Percentiles rank a stretch among this genome's conserved stretches.
Conservation (phyloP, 2,888 invertebrate genomes). For the Crocallis elinguaria region DNA sequence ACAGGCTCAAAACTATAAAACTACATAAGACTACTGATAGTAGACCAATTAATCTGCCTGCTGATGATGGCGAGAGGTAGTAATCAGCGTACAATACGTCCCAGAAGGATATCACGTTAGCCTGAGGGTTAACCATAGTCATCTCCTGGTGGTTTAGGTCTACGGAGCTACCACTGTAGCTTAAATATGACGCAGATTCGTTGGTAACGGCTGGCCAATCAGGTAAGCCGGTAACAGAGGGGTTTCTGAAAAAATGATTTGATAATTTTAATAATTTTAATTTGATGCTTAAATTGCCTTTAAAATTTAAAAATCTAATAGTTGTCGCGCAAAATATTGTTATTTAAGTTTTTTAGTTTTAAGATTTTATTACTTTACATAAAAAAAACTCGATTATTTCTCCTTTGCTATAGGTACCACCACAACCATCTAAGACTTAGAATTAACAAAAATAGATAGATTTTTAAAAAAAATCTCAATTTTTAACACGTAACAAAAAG, state of each 20-base stretch:
- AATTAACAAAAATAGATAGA: no score
- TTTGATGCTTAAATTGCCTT: no score
- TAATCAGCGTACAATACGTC: neutral
- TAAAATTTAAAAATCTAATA: no score
- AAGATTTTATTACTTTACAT: no score
- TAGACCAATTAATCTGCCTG: neutral
- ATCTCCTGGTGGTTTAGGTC: neutral
- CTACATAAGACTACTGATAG: neutral
- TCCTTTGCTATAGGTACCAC: no score
- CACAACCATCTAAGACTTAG: no score
- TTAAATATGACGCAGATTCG: neutral
- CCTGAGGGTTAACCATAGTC: neutral
- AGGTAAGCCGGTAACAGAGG: neutral
- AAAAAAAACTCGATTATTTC: no score
- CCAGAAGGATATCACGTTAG: neutral
- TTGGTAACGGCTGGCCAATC: neutral
- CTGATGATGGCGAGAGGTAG: neutral
- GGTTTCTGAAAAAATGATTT: neutral
- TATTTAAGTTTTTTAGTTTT: no score
- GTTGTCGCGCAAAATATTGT: no score
- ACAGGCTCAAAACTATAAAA: neutral
- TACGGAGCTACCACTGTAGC: neutral
- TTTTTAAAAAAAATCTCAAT: no score
- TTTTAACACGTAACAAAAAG: no score
- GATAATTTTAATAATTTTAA: no score